phyloP scores from a whole-genome alignment of 2,797 vertebrate genomes.

The Cyclopterus lumpus region DNA sequence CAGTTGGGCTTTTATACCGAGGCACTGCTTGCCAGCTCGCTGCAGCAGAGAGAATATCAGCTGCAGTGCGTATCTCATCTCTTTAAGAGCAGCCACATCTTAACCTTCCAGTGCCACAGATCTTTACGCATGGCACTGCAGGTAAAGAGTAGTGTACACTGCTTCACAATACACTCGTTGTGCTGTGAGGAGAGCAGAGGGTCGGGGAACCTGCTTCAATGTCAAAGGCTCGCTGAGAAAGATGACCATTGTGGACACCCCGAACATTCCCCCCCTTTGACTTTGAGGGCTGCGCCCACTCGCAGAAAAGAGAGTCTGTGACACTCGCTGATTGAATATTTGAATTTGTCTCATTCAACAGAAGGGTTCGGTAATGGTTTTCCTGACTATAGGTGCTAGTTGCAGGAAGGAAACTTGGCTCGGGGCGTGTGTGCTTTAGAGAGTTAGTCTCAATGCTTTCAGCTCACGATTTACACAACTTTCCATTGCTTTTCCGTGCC shows the following conservation, averaged over 20 bases:
- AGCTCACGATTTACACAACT: neutral
- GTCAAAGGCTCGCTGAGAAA: conserved; percentile 2
- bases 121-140: neutral
- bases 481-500: neutral
- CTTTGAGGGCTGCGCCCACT: neutral
- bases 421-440: neutral
- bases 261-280: neutral
- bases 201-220: neutral
- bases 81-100: conserved; percentile 19
- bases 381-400: neutral
- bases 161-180: conserved; percentile 17
- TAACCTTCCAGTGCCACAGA: conserved; percentile 25
- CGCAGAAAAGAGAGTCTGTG: conserved; percentile 4
- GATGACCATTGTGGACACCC: conserved; percentile 16
- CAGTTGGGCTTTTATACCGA: conserved; percentile 31
- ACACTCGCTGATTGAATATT: neutral
- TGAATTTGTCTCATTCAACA: conserved; percentile 7
- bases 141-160: conserved; percentile 18
- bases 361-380: neutral
- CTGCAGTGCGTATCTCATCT: conserved; percentile 50
- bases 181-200: conserved; percentile 11
- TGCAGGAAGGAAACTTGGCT: neutral
- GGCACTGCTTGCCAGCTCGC: conserved; percentile 35
- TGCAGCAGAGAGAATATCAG: conserved; percentile 38
- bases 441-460: neutral